Conservation (phyloP, 2,113 vertebrate species). For the Mormyrus lacerda region DNA sequence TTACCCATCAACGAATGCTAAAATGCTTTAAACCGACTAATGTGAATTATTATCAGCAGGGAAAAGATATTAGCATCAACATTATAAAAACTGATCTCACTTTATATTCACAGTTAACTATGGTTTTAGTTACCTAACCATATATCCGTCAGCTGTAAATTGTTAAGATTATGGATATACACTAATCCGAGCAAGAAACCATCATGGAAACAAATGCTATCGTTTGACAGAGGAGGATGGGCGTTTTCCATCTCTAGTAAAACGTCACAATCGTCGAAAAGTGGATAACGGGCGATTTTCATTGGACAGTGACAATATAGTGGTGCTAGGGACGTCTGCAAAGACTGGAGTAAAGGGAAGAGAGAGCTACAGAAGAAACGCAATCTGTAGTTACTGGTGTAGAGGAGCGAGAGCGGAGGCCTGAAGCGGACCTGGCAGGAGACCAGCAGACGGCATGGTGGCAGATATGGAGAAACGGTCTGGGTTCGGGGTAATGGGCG, state of each 20-base stretch:
- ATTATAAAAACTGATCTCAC: background rate
- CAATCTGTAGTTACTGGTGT: background rate
- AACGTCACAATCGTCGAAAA: background rate
- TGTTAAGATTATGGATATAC: background rate
- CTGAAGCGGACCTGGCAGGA: background rate
- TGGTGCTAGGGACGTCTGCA: background rate
- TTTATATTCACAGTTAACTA: background rate
- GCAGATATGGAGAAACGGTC: background rate
- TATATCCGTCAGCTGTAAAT: background rate
- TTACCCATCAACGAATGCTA: background rate
- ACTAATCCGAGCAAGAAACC: background rate
- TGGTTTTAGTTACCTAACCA: background rate
- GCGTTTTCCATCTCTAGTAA: background rate
- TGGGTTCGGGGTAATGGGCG: background rate
- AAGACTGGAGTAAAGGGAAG: background rate
- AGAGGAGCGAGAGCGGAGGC: background rate
- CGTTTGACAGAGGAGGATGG: background rate
- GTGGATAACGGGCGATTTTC: background rate
- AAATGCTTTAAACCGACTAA: background rate
- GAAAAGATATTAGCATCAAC: background rate
- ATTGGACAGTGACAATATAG: background rate
- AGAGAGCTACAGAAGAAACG: background rate
- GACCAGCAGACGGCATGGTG: background rate
- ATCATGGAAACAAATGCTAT: background rate
- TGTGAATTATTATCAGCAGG: background rate